Evolutionary conservation across 2,797 vertebrate species (phyloP), one percentile per base, ranked within the genome.

Genomic region (Leptodactylus fallax): DNA sequence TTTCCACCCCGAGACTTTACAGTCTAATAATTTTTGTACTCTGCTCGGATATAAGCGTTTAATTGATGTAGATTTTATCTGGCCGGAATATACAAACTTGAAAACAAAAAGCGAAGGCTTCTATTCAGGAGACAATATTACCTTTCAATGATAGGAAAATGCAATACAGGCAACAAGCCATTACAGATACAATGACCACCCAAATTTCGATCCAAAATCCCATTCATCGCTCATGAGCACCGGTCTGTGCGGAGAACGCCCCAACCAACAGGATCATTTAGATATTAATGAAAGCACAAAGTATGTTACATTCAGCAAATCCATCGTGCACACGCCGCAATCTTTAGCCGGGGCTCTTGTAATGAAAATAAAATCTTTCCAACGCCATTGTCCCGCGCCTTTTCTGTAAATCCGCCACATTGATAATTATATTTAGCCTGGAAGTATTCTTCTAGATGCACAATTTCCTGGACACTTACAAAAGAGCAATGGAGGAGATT

Each of bases 181-280:
- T 81, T 63, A 61, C 16, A 47, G 23, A 36, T 67, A 67, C 55
- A 88, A 88, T 81, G 23, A 16, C 51, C 49, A 47, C 58, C 25
- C 25, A 78, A 67, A 77, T 55, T 25, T 67, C 56, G 25, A 49
- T 72, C 74, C 63, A 88, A 53, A 90, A 81, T 81, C 87, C 85
- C 88, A 94, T 94, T 94, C 92, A 93, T 94, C 93, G 93, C 92
- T 92, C 92, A 93, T 92, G 93, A 95, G 93, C 90, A 90, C 92
- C 93, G 92, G 93, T 56, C 58, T 56, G 56, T 49, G 91, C 92
- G 91, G 90, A 90, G 91, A 91, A 92, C 91, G 91, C 51, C 69
- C 93, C 92, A 93, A 93, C 92, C 93, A 94, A 95, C 91, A 92
- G 85, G 84, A 93, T 94, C 91, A 87, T 94, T 95, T 94, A 88